These are phyloP conservation scores for Eilema griseolum DNA, from an alignment of 2,888 invertebrate genomes.

Conservation along the genomic window DNA sequence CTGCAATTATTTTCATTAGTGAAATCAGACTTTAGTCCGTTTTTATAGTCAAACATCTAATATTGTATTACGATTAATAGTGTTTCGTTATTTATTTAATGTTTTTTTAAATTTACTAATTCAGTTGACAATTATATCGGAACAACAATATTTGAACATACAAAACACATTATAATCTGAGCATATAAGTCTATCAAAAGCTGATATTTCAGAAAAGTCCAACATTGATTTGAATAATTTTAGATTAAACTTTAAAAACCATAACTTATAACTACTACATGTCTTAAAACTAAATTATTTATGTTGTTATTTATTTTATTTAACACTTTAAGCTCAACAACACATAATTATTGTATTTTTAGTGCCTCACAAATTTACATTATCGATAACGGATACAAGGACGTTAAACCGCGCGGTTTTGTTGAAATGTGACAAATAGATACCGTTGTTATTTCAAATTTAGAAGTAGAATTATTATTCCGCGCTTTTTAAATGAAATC, in stretches of 20 bases:
- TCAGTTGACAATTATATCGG: background rate
- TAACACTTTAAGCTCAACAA: constrained; percentile 58
- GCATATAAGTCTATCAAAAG: constrained; percentile 28
- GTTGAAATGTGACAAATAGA: constrained; percentile 19
- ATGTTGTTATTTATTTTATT: constrained; percentile 45
- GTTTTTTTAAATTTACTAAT: background rate
- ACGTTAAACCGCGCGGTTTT: constrained; percentile 31
- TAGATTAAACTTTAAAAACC: constrained; percentile 24
- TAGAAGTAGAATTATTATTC: background rate
- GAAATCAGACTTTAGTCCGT: background rate
- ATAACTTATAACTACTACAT: constrained; percentile 36
- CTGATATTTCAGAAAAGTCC: constrained; percentile 21
- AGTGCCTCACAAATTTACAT: constrained; percentile 53
- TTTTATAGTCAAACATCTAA: background rate
- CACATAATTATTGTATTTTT: constrained; percentile 51
- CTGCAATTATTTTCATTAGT: background rate
- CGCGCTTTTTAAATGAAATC: background rate
- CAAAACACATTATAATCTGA: constrained; percentile 19
- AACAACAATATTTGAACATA: background rate
- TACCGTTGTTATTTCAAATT: background rate
- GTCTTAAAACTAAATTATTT: constrained; percentile 32
- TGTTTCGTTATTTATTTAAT: background rate
- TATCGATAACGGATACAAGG: constrained; percentile 38
- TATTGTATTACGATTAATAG: background rate
- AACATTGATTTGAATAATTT: constrained; percentile 17